phyloP scores from a whole-genome alignment of 92 coral and sea anemone species.

The Heteractis magnifica region DNA sequence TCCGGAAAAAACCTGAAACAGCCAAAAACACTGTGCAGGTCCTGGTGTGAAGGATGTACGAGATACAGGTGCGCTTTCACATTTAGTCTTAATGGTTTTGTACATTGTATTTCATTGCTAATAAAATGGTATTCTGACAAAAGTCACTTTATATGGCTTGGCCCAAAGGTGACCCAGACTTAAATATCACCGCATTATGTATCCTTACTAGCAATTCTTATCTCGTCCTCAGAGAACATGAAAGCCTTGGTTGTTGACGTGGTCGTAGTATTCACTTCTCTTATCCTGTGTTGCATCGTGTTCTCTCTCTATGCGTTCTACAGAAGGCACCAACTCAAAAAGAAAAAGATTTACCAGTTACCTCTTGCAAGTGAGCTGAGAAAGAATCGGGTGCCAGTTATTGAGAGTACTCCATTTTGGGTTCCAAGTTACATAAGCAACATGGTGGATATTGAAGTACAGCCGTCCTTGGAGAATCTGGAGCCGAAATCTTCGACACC shows the following conservation, averaged over 20 bases:
- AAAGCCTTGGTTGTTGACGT: conserved; percentile 5
- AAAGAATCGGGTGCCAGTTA: conserved; percentile 50
- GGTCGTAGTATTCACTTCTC: conserved; percentile 15
- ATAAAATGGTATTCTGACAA: no score
- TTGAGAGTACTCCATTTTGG: conserved; percentile 63
- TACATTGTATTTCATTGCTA: no score
- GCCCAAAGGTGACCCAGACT: no score
- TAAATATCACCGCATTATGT: no score
- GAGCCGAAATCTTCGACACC: conserved; percentile 57
- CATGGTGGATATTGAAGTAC: conserved; percentile 67
- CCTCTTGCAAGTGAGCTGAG: conserved; percentile 50
- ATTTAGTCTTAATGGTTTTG: no score
- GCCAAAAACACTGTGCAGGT: no score
- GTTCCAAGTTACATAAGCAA: conserved; percentile 48
- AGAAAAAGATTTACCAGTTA: conserved; percentile 5
- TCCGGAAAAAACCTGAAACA: no score
- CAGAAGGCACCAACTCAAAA: conserved; percentile 20
- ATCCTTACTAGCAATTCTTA: no score
- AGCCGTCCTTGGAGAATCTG: conserved; percentile 53
- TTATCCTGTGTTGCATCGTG: conserved; percentile 6
- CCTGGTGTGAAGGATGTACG: no score
- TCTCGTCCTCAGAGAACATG: conserved; percentile 15
- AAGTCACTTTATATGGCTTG: no score
- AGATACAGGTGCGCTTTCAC: no score
- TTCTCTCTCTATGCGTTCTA: conserved; percentile 16